These are phyloP conservation scores for Meandrina meandrites DNA, from an alignment of 92 coral and sea anemone genomes.

Conservation along the genomic window DNA sequence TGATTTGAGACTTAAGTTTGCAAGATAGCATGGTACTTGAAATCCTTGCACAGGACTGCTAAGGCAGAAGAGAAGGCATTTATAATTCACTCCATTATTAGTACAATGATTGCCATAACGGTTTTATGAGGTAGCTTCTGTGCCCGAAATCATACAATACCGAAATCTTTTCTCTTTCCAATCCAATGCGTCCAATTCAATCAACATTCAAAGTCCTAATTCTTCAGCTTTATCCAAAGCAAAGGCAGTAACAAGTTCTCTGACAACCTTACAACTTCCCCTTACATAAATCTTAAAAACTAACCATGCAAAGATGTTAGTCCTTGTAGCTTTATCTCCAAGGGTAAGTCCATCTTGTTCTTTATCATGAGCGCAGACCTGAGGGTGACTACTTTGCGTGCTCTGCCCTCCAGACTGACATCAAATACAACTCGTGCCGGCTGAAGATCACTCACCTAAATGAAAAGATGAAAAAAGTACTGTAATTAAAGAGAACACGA, in stretches of 20 bases:
- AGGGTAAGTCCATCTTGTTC: constrained; percentile 86
- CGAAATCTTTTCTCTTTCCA: not conserved
- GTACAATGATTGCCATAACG: too few relatives aligned
- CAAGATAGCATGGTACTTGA: not conserved
- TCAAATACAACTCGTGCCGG: constrained; percentile 95
- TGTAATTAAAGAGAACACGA: too few relatives aligned
- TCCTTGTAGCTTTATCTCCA: constrained; percentile 80
- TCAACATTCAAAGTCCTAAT: not conserved
- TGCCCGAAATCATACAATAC: too few relatives aligned
- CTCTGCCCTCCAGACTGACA: constrained; percentile 90
- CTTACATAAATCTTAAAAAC: not conserved
- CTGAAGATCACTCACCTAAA: constrained; percentile 77
- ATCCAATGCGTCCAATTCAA: not conserved
- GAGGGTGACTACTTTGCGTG: constrained; percentile 95
- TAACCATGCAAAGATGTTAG: constrained; percentile 70
- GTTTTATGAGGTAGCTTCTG: too few relatives aligned
- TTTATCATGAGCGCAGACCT: constrained; percentile 84
- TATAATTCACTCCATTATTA: too few relatives aligned
- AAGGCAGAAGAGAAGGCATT: not conserved
- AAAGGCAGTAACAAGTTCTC: not conserved
- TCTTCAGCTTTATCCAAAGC: not conserved
- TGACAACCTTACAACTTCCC: not conserved
- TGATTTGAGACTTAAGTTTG: not conserved
- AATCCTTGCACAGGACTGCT: not conserved
- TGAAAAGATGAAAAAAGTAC: constrained; percentile 5